Evolutionary conservation across 2,797 vertebrate species (phyloP).

Genomic region (Rachycentron canadum): DNA sequence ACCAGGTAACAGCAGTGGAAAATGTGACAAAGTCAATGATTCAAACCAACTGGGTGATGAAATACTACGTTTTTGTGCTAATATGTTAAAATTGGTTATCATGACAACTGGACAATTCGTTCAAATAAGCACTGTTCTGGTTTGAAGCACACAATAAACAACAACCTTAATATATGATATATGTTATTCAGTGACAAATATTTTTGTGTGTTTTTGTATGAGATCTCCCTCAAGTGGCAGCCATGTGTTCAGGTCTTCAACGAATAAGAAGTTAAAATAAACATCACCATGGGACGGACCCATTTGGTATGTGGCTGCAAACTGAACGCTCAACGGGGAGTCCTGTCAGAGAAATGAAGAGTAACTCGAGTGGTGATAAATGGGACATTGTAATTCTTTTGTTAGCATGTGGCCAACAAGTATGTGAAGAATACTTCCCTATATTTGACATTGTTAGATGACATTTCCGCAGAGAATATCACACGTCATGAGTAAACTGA

Average conservation of each 20-base stretch:
- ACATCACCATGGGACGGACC: constrained; percentile 37
- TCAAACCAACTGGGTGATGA: neutral
- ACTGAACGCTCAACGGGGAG: constrained; percentile 35
- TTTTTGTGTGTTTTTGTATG: constrained; percentile 51
- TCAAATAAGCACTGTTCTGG: neutral
- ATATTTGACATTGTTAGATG: neutral
- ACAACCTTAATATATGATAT: neutral
- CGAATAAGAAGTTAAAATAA: constrained; percentile 57
- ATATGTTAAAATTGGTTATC: neutral
- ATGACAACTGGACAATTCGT: neutral
- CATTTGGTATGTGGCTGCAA: constrained; percentile 17
- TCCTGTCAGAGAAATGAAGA: constrained; percentile 25
- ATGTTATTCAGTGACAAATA: no score
- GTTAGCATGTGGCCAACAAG: no score
- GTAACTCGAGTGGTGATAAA: neutral
- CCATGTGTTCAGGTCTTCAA: constrained; percentile 54
- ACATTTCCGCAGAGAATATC: neutral
- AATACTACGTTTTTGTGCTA: neutral
- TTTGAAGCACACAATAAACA: neutral
- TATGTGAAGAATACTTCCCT: neutral
- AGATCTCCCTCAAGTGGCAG: constrained; percentile 48
- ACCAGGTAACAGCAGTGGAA: neutral
- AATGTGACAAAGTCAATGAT: neutral
- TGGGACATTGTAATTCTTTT: neutral
- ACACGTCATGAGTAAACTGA: neutral